phyloP scores from a whole-genome alignment of 2,113 vertebrate genomes.

The Agelaius phoeniceus region DNA sequence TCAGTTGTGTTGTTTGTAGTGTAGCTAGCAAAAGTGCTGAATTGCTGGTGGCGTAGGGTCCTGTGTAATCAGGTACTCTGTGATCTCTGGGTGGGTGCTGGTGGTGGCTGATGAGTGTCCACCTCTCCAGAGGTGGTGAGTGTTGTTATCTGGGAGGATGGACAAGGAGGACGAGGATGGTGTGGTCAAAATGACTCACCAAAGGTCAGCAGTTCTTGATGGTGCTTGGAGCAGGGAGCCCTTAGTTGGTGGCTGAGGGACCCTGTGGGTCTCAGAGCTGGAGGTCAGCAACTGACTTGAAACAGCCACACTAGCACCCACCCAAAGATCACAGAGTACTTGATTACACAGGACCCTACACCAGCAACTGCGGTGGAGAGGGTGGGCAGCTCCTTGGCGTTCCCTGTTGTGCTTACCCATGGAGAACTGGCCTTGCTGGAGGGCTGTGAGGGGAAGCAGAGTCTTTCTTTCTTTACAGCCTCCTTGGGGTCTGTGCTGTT shows the following conservation, averaged over 20 bases:
- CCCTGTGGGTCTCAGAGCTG: background rate
- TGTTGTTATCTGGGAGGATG: background rate
- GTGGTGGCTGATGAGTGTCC: background rate
- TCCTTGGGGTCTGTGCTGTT: background rate
- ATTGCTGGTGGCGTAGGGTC: background rate
- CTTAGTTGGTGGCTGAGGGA: background rate
- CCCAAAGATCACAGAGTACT: too few species aligned
- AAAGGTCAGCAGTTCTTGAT: background rate
- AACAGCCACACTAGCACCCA: too few species aligned
- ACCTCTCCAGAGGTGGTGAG: background rate
- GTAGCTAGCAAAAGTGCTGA: background rate
- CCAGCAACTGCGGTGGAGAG: background rate
- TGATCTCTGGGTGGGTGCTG: background rate
- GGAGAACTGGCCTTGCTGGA: background rate
- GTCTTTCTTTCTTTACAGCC: background rate
- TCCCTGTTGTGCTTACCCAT: background rate
- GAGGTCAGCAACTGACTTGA: background rate
- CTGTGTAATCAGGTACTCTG: background rate
- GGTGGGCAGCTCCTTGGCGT: background rate
- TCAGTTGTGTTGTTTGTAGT: rapidly evolving
- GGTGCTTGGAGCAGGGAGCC: background rate
- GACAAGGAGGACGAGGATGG: background rate
- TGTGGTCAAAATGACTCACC: background rate
- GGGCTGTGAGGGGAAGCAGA: background rate
- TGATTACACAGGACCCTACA: too few species aligned